A percentile compares a stretch with the other conserved stretches of the same genome.
Evolutionary conservation across 2,888 invertebrate species (phyloP).

Genomic region (Pammene fasciana): DNA sequence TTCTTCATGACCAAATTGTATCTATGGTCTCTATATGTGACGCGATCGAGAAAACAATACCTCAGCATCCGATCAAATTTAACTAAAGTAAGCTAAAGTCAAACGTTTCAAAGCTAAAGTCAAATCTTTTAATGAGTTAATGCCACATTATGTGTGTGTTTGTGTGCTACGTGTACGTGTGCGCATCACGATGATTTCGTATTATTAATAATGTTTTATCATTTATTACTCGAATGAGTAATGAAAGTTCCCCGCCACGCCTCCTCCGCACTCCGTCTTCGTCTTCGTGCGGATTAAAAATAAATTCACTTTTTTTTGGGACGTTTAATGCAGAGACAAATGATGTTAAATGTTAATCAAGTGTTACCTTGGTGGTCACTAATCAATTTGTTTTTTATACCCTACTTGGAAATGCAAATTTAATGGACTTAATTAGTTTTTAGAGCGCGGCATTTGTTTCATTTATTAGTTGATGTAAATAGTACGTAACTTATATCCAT

Average conservation of each 20-base stretch:
- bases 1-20: too few relatives aligned
- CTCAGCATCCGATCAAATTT: neutral
- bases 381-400: constrained; percentile 43
- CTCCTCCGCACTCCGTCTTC: constrained; percentile 77
- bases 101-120: constrained; percentile 52
- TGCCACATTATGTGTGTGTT: constrained; percentile 60
- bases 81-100: constrained; percentile 47
- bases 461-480: constrained; percentile 8
- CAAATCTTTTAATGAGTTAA: constrained; percentile 76
- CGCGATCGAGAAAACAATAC: too few relatives aligned
- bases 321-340: constrained; percentile 71
- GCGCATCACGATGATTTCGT: constrained; percentile 64
- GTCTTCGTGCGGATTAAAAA: constrained; percentile 75
- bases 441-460: constrained; percentile 3
- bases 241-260: constrained; percentile 81
- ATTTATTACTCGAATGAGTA: constrained; percentile 82
- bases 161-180: constrained; percentile 59
- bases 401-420: constrained; percentile 43
- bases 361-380: constrained; percentile 47
- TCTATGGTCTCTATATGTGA: too few relatives aligned
- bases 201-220: constrained; percentile 83
- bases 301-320: constrained; percentile 52
- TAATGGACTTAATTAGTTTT: constrained; percentile 22
- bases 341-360: constrained; percentile 61
- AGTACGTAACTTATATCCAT: too few relatives aligned